Evolutionary conservation across 2,888 invertebrate species (phyloP).

Genomic region (Aphodius granarius): DNA sequence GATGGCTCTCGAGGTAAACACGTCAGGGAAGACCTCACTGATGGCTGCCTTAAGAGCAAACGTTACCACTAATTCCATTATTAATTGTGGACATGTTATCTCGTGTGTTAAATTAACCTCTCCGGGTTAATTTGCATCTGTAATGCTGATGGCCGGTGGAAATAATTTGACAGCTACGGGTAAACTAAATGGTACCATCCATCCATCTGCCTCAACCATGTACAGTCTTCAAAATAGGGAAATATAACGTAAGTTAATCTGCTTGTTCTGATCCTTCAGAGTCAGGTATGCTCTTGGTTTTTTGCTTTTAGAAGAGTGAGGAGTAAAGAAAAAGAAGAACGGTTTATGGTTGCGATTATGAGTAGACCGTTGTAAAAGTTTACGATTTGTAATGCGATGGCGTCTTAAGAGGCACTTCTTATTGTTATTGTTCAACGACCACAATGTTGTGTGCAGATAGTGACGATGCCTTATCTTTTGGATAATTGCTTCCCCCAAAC

Average conservation of each 20-base stretch:
- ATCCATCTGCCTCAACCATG: background rate
- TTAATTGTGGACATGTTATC: conserved; percentile 37
- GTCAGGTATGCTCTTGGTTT: background rate
- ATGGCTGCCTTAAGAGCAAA: background rate
- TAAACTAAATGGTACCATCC: background rate
- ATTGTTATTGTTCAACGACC: background rate
- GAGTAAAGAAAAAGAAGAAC: background rate
- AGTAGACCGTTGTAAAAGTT: conserved; percentile 6
- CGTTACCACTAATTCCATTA: conserved; percentile 19
- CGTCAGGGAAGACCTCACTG: background rate
- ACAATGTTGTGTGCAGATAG: background rate
- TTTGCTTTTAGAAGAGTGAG: background rate
- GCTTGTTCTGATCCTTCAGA: background rate
- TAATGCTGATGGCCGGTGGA: conserved; percentile 32
- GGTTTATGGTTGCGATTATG: conserved; percentile 9
- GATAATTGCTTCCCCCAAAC: background rate
- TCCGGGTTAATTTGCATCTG: conserved; percentile 37
- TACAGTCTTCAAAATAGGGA: background rate
- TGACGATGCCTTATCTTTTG: background rate
- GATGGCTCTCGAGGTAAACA: background rate
- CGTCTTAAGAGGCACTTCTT: conserved; percentile 6
- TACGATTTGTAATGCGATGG: conserved; percentile 12
- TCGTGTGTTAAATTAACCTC: conserved; percentile 34
- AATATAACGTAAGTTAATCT: conserved; percentile 8
- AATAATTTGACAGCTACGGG: conserved; percentile 35